phyloP scores from a whole-genome alignment of 2,113 vertebrate species.

The Zosterops japonicus region DNA sequence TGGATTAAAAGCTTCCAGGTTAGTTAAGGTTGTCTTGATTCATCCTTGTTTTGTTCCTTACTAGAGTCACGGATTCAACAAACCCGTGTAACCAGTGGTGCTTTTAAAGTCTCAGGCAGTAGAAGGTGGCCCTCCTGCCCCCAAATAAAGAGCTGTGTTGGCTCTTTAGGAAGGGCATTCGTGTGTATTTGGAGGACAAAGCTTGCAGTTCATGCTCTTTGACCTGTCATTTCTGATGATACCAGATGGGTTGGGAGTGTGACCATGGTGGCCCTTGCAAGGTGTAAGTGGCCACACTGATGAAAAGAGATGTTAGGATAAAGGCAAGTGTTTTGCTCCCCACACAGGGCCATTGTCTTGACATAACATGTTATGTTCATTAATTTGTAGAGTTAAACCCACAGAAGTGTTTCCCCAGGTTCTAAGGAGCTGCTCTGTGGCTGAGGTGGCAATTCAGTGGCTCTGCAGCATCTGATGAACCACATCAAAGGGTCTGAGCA shows the following conservation, averaged over 20 bases:
- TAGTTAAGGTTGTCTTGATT: neutral
- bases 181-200: neutral
- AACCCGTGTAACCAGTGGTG: neutral
- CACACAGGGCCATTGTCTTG: neutral
- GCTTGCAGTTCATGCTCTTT: neutral
- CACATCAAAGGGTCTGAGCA: neutral
- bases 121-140: neutral
- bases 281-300: neutral
- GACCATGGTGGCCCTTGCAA: neutral
- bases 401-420: neutral
- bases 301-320: neutral
- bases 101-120: neutral
- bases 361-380: neutral
- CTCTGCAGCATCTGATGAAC: neutral
- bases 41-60: slow-evolving; percentile 28
- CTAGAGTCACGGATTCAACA: neutral
- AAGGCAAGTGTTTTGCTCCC: neutral
- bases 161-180: neutral
- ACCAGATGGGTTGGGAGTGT: neutral
- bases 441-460: neutral
- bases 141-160: neutral
- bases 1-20: neutral
- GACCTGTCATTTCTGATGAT: neutral
- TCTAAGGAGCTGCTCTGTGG: neutral
- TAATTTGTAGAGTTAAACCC: neutral